Base-by-base conservation (phyloP, 1,140 invertebrate species). In the Thereuonema tuberculata region DNA sequence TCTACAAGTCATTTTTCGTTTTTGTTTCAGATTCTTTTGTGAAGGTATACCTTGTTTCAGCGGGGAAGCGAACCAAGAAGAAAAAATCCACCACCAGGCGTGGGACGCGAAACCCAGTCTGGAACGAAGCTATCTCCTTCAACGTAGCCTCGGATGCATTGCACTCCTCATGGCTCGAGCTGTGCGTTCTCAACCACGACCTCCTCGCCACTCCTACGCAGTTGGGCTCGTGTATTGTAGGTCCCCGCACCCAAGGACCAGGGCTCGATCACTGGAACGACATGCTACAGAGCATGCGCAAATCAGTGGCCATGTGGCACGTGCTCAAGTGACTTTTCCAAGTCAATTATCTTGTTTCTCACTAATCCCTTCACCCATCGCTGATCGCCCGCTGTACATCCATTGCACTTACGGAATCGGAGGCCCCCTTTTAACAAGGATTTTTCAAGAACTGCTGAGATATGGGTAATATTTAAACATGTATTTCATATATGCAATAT, bases 61-160 rank as follows among this genome's bases (percentile, higher is more conserved):
- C 89, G 65, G 88, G 88, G 24, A 88, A 85, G 67, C 78, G 81
- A 58, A 80, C 84, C n/a, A 96, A 95, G 74, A 94, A 94, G 79
- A 93, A 91, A 69, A 93, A 92, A 74, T 92, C 90, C 0, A 87
- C 87, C 26, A 85, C 89, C 53, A 83, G 88, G 60, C 86, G 91
- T 71, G 84, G 85, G 67, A 89, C 84, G 15, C 80, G 83, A 43
- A 88, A 89, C 76, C 91, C 92, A n/a, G 85, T 92, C 9, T 96
- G 93, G 87, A 94, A 95, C 72, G 91, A 96, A 73, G 89, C 89
- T 2, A 82, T 94, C 64, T 84, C 87, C 15, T 96, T 95, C 72
- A 93, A 91, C 71, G 78, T 93, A 65, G 75, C 85, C 52, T 81
- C 85, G 2, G 75, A 77, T 37, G 80, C 80, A 66, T 73, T 89